These are phyloP conservation scores for Epinotia ramella DNA, from an alignment of 2,888 invertebrate genomes.

Conservation along the genomic window DNA sequence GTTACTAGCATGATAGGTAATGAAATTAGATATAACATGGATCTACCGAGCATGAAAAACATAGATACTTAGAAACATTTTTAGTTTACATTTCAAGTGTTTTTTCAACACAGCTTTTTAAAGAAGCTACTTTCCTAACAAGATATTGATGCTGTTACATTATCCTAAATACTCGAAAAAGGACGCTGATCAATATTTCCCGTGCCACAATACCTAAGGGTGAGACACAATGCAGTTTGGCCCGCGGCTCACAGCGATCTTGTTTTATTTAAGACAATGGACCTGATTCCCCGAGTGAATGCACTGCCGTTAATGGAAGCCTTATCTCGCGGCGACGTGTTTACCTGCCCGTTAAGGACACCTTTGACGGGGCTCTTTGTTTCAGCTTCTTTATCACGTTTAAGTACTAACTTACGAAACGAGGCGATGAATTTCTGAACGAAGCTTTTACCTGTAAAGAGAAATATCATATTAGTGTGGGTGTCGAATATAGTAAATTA, in stretches of 20 bases:
- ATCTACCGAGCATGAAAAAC: not conserved
- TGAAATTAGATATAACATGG: not conserved
- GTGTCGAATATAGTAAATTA: no score
- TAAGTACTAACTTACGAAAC: constrained; percentile 1
- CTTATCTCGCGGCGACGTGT: constrained; percentile 50
- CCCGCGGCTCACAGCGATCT: not conserved
- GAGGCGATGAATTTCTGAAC: not conserved
- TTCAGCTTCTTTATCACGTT: constrained; percentile 2
- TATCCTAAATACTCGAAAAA: constrained; percentile 6
- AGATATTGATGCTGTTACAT: not conserved
- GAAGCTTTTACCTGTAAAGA: constrained; percentile 30
- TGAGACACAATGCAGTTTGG: constrained; percentile 36
- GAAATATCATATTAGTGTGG: not conserved
- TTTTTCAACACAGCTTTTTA: not conserved
- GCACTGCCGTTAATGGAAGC: constrained; percentile 54
- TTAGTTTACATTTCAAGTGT: not conserved
- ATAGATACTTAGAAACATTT: not conserved
- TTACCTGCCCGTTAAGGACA: constrained; percentile 33
- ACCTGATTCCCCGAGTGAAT: constrained; percentile 50
- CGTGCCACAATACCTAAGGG: constrained; percentile 5
- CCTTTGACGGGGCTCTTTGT: constrained; percentile 24
- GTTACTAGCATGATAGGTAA: not conserved
- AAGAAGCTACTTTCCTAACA: not conserved
- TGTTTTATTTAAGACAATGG: constrained; percentile 53
- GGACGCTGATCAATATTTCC: constrained; percentile 10